Conservation (phyloP, 2,797 vertebrate species). For the Pangasius mekongensis region DNA sequence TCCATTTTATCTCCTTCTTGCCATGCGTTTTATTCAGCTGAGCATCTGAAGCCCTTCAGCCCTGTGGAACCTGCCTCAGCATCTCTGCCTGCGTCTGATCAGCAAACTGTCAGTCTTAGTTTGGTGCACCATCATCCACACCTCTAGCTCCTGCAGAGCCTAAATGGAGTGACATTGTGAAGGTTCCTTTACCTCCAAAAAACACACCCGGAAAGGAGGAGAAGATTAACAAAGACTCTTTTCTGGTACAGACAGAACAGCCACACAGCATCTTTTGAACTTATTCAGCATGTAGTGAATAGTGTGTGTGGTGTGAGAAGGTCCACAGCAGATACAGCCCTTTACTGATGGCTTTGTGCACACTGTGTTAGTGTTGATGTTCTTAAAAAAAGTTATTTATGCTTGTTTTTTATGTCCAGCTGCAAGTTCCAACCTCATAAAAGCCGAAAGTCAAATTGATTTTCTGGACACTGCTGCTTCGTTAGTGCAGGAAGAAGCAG, state of each 20-base stretch:
- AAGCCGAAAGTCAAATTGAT: slow-evolving; percentile 91
- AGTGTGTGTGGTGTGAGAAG: no score
- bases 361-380: background rate
- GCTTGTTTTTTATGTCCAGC: slow-evolving; percentile 66
- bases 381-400: background rate
- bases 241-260: no score
- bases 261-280: no score
- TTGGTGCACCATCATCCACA: background rate
- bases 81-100: background rate
- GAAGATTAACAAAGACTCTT: background rate
- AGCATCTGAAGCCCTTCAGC: background rate
- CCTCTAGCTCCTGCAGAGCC: background rate
- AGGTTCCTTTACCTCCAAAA: background rate
- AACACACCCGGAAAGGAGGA: background rate
- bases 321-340: background rate
- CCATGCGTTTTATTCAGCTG: background rate
- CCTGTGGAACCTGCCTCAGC: background rate
- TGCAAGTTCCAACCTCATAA: slow-evolving; percentile 93
- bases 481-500: slow-evolving; percentile 95
- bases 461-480: slow-evolving; percentile 88
- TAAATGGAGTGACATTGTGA: background rate
- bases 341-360: background rate
- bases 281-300: background rate
- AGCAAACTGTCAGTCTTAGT: background rate
- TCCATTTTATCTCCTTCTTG: background rate